Evolutionary conservation across 2,888 invertebrate species (phyloP).

Genomic region (Athalia rosae): DNA sequence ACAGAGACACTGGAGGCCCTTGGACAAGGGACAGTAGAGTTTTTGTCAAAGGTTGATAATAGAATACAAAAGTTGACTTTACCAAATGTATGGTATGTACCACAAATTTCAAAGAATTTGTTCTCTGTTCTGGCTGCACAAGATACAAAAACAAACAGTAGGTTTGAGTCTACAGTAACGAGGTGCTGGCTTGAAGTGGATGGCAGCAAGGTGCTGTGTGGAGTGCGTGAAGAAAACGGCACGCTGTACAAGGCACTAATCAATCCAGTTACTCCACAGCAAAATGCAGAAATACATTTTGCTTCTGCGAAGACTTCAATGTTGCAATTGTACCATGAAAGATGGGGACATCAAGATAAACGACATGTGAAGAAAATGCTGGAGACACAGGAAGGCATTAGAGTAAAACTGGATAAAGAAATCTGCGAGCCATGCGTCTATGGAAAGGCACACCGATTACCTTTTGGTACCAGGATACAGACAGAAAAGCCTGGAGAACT

Average conservation of each 20-base stretch:
- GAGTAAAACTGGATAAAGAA: slow-evolving; percentile 54
- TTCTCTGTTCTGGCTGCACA: slow-evolving; percentile 60
- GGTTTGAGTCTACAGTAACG: slow-evolving; percentile 52
- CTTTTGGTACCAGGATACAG: slow-evolving; percentile 57
- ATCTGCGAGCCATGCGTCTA: slow-evolving; percentile 60
- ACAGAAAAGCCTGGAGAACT: slow-evolving; percentile 56
- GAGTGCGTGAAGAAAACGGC: slow-evolving; percentile 52
- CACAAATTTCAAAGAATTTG: slow-evolving; percentile 58
- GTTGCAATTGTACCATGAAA: slow-evolving; percentile 60
- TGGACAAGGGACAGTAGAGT: slow-evolving; percentile 51
- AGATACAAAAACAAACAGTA: slow-evolving; percentile 52
- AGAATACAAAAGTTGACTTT: slow-evolving; percentile 52
- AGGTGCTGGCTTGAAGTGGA: slow-evolving; percentile 53
- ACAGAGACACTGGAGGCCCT: slow-evolving; percentile 51
- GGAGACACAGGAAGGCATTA: slow-evolving; percentile 56
- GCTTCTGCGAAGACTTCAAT: slow-evolving; percentile 44
- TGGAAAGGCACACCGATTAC: slow-evolving; percentile 59
- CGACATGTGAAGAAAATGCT: slow-evolving; percentile 59
- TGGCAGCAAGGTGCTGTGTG: slow-evolving; percentile 47
- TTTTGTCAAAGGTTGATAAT: slow-evolving; percentile 49
- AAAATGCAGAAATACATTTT: slow-evolving; percentile 45
- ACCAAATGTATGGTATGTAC: slow-evolving; percentile 58
- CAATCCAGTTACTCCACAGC: slow-evolving; percentile 52
- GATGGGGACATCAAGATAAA: slow-evolving; percentile 66
- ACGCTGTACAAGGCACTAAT: slow-evolving; percentile 55